phyloP scores from a whole-genome alignment of 2,113 vertebrate species.

The Microcebus lehilahytsara region DNA sequence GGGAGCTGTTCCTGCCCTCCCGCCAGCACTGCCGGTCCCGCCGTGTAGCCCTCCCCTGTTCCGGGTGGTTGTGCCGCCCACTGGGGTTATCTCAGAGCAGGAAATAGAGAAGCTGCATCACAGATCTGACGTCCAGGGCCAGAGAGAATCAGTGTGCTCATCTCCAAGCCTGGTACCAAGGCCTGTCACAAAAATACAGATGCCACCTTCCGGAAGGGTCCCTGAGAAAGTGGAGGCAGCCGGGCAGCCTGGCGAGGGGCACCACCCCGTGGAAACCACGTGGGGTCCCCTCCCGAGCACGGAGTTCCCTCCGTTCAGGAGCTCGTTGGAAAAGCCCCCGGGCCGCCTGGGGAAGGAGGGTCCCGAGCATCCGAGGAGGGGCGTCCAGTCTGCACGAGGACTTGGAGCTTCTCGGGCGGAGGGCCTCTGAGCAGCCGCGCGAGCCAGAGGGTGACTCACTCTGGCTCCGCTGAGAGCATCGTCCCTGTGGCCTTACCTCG shows the following conservation, averaged over 20 bases:
- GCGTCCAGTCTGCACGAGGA: fast-evolving
- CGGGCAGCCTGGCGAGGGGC: neutral
- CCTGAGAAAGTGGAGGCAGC: too few relatives aligned
- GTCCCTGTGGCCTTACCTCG: neutral
- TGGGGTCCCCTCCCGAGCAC: too few relatives aligned
- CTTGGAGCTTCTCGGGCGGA: neutral
- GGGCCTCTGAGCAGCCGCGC: too few relatives aligned
- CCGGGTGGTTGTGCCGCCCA: fast-evolving
- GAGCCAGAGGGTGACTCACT: too few relatives aligned
- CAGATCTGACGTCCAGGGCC: neutral
- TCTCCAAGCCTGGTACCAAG: neutral
- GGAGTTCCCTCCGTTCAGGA: neutral
- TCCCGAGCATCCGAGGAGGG: fast-evolving
- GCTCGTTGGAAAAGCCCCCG: neutral
- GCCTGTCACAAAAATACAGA: neutral
- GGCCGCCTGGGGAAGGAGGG: neutral
- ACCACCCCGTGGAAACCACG: fast-evolving
- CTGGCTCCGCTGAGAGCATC: neutral
- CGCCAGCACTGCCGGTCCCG: fast-evolving
- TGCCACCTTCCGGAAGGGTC: neutral
- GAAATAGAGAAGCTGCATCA: neutral
- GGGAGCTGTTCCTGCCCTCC: neutral
- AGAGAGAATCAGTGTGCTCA: neutral
- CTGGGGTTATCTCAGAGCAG: neutral
- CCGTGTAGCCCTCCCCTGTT: neutral